Conservation (phyloP, 2,888 invertebrate genomes). For the Diachrysia chrysitis region DNA sequence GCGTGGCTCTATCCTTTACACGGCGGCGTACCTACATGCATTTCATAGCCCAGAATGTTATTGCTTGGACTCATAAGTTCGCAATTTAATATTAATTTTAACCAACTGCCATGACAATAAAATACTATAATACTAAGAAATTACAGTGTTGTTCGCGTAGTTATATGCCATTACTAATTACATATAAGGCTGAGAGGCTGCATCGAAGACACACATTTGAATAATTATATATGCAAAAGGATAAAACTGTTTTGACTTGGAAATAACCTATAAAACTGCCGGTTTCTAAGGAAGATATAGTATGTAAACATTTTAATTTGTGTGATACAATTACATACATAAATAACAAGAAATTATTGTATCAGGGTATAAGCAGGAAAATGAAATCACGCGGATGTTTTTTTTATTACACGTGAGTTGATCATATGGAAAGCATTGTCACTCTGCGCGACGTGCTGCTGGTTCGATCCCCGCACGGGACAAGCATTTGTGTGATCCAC, state of each 20-base stretch:
- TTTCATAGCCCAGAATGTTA: too few species aligned
- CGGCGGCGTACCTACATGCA: too few species aligned
- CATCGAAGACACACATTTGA: conserved; percentile 29
- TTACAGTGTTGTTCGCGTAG: conserved; percentile 17
- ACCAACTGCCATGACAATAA: neutral
- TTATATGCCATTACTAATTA: conserved; percentile 22
- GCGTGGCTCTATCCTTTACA: too few species aligned
- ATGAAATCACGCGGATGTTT: neutral
- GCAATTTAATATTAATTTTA: neutral
- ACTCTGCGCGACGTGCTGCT: too few species aligned
- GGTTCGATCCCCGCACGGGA: too few species aligned
- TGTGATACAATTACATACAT: conserved; percentile 9
- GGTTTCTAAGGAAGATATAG: conserved; percentile 1
- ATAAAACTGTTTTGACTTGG: conserved; percentile 31
- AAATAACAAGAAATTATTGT: conserved; percentile 7
- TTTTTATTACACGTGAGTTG: neutral
- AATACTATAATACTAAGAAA: conserved; percentile 10
- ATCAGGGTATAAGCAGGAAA: neutral
- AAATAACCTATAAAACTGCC: conserved; percentile 11
- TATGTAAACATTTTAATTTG: conserved; percentile 11
- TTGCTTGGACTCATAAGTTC: neutral
- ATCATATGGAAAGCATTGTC: neutral
- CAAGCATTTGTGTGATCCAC: too few species aligned
- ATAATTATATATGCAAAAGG: conserved; percentile 28
- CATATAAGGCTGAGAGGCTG: conserved; percentile 27